Percentiles rank a stretch among this genome's conserved stretches.
phyloP scores from a whole-genome alignment of 2,113 vertebrate species.

The Ranitomeya imitator region DNA sequence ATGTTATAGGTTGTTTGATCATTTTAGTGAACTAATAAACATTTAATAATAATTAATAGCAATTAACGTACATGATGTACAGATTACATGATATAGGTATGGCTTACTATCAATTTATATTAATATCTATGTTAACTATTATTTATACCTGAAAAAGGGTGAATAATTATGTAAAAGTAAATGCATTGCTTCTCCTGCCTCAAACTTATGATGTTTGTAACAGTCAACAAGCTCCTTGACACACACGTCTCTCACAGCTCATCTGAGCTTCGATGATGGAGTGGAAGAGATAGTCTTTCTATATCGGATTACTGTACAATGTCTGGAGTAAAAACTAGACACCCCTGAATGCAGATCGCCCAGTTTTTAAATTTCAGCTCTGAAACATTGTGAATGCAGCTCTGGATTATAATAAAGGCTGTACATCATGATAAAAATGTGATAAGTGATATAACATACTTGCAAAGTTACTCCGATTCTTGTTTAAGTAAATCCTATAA shows the following conservation, averaged over 20 bases:
- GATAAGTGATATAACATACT: not conserved
- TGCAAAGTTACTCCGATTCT: too few relatives aligned
- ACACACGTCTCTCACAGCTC: not conserved
- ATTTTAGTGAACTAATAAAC: not conserved
- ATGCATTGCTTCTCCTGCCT: not conserved
- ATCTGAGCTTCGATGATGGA: not conserved
- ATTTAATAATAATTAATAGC: not conserved
- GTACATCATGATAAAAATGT: not conserved
- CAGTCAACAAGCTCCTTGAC: not conserved
- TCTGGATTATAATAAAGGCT: too few relatives aligned
- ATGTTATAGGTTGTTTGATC: not conserved
- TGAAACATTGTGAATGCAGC: too few relatives aligned
- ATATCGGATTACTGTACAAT: not conserved
- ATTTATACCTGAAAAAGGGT: not conserved
- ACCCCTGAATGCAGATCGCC: not conserved
- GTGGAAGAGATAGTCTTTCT: not conserved
- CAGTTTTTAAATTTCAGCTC: too few relatives aligned
- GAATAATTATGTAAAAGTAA: not conserved
- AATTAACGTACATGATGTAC: not conserved
- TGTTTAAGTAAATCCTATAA: not conserved
- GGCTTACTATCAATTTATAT: not conserved
- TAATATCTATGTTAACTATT: not conserved
- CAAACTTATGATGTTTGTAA: not conserved
- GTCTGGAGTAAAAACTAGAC: not conserved
- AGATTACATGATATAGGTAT: not conserved